A percentile compares a stretch with the other conserved stretches of the same genome.
Evolutionary conservation across 1,140 invertebrate species (phyloP).

Genomic region (Eupeodes corollae): DNA sequence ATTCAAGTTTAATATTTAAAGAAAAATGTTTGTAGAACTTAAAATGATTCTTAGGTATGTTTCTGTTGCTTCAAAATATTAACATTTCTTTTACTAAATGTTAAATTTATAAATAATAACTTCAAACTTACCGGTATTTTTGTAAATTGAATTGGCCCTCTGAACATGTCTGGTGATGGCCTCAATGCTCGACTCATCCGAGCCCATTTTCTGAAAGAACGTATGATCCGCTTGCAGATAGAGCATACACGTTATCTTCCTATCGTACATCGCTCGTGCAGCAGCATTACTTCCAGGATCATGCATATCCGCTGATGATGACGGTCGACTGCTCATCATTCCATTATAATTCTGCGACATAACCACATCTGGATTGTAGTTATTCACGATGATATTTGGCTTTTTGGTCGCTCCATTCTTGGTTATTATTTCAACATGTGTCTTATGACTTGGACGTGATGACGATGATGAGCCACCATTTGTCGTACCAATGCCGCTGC

Average conservation of each 20-base stretch:
- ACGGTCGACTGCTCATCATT: conserved; percentile 51
- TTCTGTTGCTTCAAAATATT: no score
- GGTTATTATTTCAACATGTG: conserved; percentile 49
- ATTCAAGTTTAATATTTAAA: no score
- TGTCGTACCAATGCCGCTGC: not conserved
- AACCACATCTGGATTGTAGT: conserved; percentile 36
- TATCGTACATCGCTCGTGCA: conserved; percentile 37
- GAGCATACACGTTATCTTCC: conserved; percentile 75
- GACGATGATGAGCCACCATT: not conserved
- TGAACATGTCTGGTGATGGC: conserved; percentile 91
- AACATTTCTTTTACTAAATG: no score
- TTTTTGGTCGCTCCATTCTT: conserved; percentile 45
- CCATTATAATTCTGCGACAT: conserved; percentile 38
- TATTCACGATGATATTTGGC: conserved; percentile 36
- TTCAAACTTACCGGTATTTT: conserved; percentile 73
- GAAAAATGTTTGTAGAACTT: no score
- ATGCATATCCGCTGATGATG: conserved; percentile 34
- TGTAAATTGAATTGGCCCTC: conserved; percentile 85
- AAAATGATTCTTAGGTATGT: no score
- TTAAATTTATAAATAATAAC: no score
- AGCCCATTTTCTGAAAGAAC: conserved; percentile 83
- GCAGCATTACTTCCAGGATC: conserved; percentile 47
- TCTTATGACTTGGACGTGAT: conserved; percentile 46
- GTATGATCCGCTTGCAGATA: conserved; percentile 92
- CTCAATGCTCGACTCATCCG: conserved; percentile 88